Conservation (phyloP, 2,113 vertebrate species). For the Neolamprologus hecqui region DNA sequence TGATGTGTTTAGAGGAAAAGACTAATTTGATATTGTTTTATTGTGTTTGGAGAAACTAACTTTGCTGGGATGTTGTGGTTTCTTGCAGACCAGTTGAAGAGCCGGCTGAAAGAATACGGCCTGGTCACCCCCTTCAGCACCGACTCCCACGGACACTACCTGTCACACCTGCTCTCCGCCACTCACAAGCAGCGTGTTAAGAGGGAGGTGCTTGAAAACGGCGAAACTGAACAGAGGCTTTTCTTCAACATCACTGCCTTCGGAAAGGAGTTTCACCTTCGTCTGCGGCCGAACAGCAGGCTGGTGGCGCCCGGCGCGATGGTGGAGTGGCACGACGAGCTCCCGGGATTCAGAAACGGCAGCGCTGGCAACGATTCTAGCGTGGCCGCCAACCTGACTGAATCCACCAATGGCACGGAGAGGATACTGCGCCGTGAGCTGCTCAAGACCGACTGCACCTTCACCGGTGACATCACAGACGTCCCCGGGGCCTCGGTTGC, state of each 20-base stretch:
- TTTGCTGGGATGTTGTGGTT: background rate
- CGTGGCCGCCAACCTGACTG: background rate
- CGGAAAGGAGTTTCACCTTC: constrained; percentile 88
- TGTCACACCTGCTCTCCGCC: constrained; percentile 85
- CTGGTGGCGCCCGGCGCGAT: constrained; percentile 83
- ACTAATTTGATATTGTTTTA: background rate
- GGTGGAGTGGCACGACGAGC: constrained; percentile 85
- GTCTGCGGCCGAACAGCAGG: constrained; percentile 77
- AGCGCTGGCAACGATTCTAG: background rate
- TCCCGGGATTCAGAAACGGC: background rate
- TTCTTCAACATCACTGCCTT: constrained; percentile 93
- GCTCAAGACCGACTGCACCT: constrained; percentile 86
- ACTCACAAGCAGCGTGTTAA: constrained; percentile 78
- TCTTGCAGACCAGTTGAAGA: constrained; percentile 66
- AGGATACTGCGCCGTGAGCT: constrained; percentile 77
- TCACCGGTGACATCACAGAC: constrained; percentile 89
- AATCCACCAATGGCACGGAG: background rate
- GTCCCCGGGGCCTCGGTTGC: constrained; percentile 87
- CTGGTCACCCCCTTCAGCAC: constrained; percentile 89
- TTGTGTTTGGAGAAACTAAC: background rate
- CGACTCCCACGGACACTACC: constrained; percentile 78
- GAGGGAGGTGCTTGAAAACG: constrained; percentile 61
- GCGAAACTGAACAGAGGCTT: constrained; percentile 51
- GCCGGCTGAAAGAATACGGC: constrained; percentile 77
- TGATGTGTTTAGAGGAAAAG: background rate